Conservation (phyloP, 2,113 vertebrate genomes). For the Onychostruthus taczanowskii region DNA sequence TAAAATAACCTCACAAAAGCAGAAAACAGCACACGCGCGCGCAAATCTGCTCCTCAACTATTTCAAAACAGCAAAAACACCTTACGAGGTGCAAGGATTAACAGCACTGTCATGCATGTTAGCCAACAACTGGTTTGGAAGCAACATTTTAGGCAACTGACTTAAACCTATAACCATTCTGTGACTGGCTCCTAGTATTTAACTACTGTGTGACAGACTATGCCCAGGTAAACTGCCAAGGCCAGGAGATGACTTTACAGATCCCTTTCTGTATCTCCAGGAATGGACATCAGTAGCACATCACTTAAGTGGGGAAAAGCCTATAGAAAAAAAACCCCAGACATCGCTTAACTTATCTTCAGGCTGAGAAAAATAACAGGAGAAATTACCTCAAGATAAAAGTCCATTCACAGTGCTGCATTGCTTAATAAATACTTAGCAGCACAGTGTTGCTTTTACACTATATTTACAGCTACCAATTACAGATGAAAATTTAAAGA, state of each 20-base stretch:
- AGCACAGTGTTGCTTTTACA: not conserved
- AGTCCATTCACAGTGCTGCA: not conserved
- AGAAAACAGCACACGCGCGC: not conserved
- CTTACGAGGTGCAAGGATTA: not conserved
- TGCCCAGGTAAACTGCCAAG: not conserved
- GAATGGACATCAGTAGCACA: not conserved
- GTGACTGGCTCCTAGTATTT: not conserved
- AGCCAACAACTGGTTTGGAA: not conserved
- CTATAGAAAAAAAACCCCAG: not conserved
- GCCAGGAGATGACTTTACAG: not conserved
- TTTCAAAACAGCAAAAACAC: not conserved
- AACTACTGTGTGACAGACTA: not conserved
- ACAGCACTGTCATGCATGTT: not conserved
- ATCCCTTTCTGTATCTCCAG: not conserved
- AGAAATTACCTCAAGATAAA: not conserved
- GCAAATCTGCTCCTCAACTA: not conserved
- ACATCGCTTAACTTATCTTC: not conserved
- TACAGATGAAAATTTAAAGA: not conserved
- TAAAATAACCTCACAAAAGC: not conserved
- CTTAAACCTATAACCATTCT: not conserved
- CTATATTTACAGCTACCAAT: not conserved
- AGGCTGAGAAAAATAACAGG: not conserved
- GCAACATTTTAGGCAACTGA: not conserved
- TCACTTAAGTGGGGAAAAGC: not conserved
- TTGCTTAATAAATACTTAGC: not conserved